Percentiles rank a stretch among this genome's conserved stretches.
phyloP scores from a whole-genome alignment of 2,797 vertebrate species.

The Sebastes nivosus region DNA sequence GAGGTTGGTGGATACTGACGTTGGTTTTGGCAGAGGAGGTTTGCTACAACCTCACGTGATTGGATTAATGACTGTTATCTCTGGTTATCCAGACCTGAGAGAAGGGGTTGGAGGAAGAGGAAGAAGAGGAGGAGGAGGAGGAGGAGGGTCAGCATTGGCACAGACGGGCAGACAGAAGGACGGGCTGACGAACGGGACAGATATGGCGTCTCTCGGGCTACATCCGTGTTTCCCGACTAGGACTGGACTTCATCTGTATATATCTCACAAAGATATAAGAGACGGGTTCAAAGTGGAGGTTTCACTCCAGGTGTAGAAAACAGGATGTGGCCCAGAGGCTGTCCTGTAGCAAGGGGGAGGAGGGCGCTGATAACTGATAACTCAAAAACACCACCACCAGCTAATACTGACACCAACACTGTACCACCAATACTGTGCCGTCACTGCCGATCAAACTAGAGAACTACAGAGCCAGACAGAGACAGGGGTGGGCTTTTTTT shows the following conservation, averaged over 20 bases:
- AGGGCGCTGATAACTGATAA: constrained; percentile 35
- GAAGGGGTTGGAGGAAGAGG: constrained; percentile 21
- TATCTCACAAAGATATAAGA: constrained; percentile 8
- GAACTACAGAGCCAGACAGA: constrained; percentile 20
- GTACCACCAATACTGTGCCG: constrained; percentile 50
- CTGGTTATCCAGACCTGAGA: constrained; percentile 74
- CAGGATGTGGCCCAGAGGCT: constrained; percentile 43
- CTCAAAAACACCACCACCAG: constrained; percentile 34
- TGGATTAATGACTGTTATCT: constrained; percentile 48
- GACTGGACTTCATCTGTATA: constrained; percentile 2
- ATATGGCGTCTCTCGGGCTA: constrained; percentile 45
- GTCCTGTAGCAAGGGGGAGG: constrained; percentile 11
- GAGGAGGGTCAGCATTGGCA: constrained; percentile 47
- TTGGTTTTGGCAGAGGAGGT: constrained; percentile 52
- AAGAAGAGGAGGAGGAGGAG: not conserved
- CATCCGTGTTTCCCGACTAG: constrained; percentile 37
- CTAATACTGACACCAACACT: constrained; percentile 52
- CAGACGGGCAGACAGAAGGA: constrained; percentile 39
- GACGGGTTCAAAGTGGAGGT: not conserved
- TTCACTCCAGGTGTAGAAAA: constrained; percentile 24
- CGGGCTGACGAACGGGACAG: constrained; percentile 26
- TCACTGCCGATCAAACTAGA: constrained; percentile 11
- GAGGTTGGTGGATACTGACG: constrained; percentile 39
- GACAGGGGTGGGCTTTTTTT: constrained; percentile 17
- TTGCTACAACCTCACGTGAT: constrained; percentile 57